Evolutionary conservation across 2,797 vertebrate genomes (phyloP).

Genomic region (Alexandromys oeconomus): DNA sequence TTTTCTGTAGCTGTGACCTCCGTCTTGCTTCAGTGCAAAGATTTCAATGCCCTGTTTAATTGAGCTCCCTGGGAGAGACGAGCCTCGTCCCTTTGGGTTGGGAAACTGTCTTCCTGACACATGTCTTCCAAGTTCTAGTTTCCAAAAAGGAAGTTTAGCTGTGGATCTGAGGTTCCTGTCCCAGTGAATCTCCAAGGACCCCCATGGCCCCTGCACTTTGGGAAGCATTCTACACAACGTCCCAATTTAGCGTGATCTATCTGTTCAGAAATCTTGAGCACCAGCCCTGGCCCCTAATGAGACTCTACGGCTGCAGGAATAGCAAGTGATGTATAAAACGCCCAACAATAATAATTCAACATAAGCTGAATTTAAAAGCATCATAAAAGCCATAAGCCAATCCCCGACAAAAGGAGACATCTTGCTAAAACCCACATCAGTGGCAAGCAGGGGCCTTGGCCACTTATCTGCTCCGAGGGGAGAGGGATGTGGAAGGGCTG

Average conservation of each 20-base stretch:
- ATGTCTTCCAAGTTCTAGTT: background rate
- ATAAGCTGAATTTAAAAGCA: conserved; percentile 72
- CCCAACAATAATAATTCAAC: conserved; percentile 70
- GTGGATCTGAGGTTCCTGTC: background rate
- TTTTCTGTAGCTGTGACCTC: background rate
- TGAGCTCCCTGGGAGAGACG: background rate
- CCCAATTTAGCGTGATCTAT: conserved; percentile 55
- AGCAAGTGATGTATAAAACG: background rate
- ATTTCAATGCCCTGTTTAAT: background rate
- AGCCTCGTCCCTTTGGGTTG: background rate
- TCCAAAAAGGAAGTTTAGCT: background rate
- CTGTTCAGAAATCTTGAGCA: conserved; percentile 67
- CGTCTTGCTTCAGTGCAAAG: background rate
- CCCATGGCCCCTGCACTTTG: background rate
- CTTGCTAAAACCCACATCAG: conserved; percentile 70
- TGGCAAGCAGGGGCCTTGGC: conserved; percentile 34
- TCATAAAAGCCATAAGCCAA: conserved; percentile 70
- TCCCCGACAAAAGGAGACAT: conserved; percentile 59
- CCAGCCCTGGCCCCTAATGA: conserved; percentile 61
- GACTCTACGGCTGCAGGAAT: conserved; percentile 10
- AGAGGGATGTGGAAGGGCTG: background rate
- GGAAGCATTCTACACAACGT: background rate
- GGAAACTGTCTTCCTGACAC: background rate
- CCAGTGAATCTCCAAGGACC: background rate
- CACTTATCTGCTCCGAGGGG: conserved; percentile 41